Percentiles rank a stretch among this genome's conserved stretches.
Evolutionary conservation across 2,888 invertebrate species (phyloP).

Genomic region (Andrena hattorfiana): DNA sequence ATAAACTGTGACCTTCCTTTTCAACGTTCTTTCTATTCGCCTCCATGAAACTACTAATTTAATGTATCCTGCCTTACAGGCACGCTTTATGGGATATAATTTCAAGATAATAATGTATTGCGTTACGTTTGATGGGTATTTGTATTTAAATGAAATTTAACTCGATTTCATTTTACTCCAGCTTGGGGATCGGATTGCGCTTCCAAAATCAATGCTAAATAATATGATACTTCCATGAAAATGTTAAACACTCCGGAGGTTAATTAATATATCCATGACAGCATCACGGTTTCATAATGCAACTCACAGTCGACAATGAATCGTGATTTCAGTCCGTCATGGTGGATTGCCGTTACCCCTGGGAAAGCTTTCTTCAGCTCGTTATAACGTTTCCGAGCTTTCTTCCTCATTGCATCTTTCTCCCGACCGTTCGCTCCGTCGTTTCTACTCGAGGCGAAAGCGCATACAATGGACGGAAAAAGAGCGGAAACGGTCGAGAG

Average conservation of each 20-base stretch:
- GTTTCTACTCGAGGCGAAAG: slow-evolving; percentile 20
- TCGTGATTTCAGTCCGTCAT: not conserved
- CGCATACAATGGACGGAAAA: slow-evolving; percentile 46
- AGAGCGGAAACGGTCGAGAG: slow-evolving; percentile 36
- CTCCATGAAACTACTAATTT: slow-evolving; percentile 13
- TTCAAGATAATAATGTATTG: not conserved
- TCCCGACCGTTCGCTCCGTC: not conserved
- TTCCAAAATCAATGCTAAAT: too few relatives aligned
- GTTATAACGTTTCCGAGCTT: slow-evolving; percentile 35
- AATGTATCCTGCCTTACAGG: not conserved
- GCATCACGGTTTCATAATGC: not conserved
- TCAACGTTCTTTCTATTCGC: slow-evolving; percentile 13
- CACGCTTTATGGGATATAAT: slow-evolving; percentile 10
- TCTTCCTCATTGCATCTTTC: slow-evolving; percentile 36
- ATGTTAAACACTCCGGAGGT: not conserved
- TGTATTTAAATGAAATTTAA: not conserved
- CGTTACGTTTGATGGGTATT: not conserved
- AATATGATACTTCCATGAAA: too few relatives aligned
- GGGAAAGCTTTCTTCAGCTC: slow-evolving; percentile 30
- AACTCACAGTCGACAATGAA: not conserved
- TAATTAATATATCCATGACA: slow-evolving; percentile 3
- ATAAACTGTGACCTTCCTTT: slow-evolving; percentile 37
- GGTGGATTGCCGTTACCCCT: slow-evolving; percentile 19
- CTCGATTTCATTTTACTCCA: not conserved
- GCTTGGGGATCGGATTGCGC: too few relatives aligned